A percentile compares a stretch with the other conserved stretches of the same genome.
phyloP scores from a whole-genome alignment of 2,113 vertebrate genomes.

The Labeo rohita region DNA sequence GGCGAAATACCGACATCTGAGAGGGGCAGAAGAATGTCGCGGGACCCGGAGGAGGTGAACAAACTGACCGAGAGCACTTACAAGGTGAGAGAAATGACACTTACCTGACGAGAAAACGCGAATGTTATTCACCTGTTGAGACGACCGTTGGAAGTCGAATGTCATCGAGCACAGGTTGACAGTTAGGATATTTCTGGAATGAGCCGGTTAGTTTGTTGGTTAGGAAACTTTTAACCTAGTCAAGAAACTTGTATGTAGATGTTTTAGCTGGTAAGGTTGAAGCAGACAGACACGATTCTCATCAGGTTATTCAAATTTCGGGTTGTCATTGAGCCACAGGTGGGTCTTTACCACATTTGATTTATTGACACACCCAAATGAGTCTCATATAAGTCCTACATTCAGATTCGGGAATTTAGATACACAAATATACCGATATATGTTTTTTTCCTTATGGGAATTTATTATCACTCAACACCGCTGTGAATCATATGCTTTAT shows the following conservation, averaged over 20 bases:
- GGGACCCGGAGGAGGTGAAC: constrained; percentile 88
- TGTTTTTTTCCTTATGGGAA: neutral
- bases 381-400: neutral
- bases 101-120: neutral
- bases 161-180: neutral
- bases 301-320: neutral
- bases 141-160: neutral
- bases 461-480: neutral
- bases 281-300: neutral
- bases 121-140: neutral
- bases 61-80: constrained; percentile 93
- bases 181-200: neutral
- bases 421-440: neutral
- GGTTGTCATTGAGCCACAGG: constrained; percentile 2
- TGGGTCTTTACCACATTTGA: constrained; percentile 1
- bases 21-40: constrained; percentile 80
- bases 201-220: neutral
- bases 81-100: constrained; percentile 75
- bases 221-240: neutral
- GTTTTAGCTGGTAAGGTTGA: neutral
- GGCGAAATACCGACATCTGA: neutral
- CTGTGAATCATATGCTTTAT: neutral
- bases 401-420: neutral
- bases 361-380: constrained; percentile 19
- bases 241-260: no score